Evolutionary conservation across 1,140 invertebrate species (phyloP).

Genomic region (Zaprionus ornatus): DNA sequence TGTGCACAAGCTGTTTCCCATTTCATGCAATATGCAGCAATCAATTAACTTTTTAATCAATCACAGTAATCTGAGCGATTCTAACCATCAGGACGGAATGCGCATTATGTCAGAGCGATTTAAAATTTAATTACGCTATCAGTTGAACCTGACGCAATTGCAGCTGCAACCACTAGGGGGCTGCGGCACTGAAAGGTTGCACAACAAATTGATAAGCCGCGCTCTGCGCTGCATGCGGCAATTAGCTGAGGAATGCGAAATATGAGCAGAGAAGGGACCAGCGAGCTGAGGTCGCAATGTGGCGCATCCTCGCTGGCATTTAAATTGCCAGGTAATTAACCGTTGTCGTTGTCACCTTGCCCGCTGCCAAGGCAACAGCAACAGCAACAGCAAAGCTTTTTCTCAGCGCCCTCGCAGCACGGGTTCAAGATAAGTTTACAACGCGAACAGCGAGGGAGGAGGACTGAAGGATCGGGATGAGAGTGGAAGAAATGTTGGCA

Average conservation of each 20-base stretch:
- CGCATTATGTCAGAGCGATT: background rate
- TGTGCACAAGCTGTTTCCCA: background rate
- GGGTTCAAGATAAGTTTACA: background rate
- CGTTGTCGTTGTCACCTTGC: slow-evolving; percentile 37
- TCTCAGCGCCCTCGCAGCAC: background rate
- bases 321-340: slow-evolving; percentile 51
- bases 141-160: background rate
- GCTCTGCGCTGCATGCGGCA: slow-evolving; percentile 29
- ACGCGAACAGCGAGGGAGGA: background rate
- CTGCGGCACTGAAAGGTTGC: background rate
- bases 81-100: background rate
- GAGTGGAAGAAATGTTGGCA: background rate
- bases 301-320: slow-evolving; percentile 33
- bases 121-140: background rate
- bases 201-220: slow-evolving; percentile 66
- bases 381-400: background rate
- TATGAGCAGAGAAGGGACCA: background rate
- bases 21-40: background rate
- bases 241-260: slow-evolving; percentile 43
- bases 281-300: slow-evolving; percentile 3
- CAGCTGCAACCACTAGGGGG: background rate
- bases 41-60: slow-evolving; percentile 4
- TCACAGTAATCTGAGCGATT: background rate
- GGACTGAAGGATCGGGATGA: background rate
- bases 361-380: slow-evolving; percentile 2